phyloP scores from a whole-genome alignment of 2,888 invertebrate species.

The Notocelia uddmanniana region DNA sequence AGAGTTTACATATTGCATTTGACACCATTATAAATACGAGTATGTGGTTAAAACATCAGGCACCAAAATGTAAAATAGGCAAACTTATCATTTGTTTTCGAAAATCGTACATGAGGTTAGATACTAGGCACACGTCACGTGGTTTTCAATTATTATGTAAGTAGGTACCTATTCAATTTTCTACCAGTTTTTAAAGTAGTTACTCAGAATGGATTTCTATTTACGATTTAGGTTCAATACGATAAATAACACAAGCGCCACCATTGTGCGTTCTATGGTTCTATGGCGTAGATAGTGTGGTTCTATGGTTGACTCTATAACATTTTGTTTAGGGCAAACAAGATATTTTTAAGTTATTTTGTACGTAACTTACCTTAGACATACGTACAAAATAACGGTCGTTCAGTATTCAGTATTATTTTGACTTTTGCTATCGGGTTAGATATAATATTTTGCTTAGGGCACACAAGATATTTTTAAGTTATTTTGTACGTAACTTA shows the following conservation, averaged over 20 bases:
- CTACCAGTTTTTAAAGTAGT: background rate
- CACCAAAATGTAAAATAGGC: too few species aligned
- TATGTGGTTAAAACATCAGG: too few species aligned
- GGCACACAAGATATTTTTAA: background rate
- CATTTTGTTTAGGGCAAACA: background rate
- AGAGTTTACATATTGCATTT: too few species aligned
- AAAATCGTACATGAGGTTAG: too few species aligned
- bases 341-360: too few species aligned
- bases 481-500: too few species aligned
- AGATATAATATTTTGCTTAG: background rate
- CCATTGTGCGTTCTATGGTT: background rate
- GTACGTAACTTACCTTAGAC: background rate
- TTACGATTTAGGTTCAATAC: background rate
- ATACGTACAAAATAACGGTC: background rate
- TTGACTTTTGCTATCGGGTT: too few species aligned
- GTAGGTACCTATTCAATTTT: too few species aligned
- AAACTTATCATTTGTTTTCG: too few species aligned
- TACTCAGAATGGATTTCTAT: background rate
- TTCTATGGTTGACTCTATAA: background rate
- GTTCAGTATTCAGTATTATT: too few species aligned
- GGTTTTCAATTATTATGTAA: background rate
- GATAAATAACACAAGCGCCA: background rate
- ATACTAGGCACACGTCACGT: too few species aligned
- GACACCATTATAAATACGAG: too few species aligned
- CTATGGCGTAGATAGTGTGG: background rate